phyloP scores from a whole-genome alignment of 1,140 invertebrate species.

The Rhagoletis zephyria region DNA sequence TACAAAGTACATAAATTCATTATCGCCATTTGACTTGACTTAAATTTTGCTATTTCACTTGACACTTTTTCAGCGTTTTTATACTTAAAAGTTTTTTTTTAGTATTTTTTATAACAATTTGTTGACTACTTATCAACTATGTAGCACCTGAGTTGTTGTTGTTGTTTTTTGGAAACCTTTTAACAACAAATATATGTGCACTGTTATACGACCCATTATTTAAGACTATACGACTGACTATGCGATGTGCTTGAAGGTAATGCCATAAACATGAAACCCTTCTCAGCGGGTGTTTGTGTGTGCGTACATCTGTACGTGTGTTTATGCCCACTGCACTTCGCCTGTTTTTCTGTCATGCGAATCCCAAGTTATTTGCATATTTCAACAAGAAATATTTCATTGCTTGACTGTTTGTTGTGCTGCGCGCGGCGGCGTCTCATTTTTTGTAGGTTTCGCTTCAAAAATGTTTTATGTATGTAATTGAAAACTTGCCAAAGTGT shows the following conservation, averaged over 20 bases:
- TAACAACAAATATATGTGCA: too few species aligned
- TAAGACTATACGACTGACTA: too few species aligned
- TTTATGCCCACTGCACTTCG: not conserved
- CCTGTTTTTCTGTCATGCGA: constrained; percentile 49
- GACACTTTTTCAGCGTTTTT: constrained; percentile 22
- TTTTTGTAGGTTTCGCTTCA: constrained; percentile 31
- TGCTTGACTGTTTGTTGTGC: not conserved
- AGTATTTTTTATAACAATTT: not conserved
- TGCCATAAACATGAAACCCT: not conserved
- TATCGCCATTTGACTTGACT: not conserved
- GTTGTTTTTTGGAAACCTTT: not conserved
- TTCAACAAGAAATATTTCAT: constrained; percentile 36
- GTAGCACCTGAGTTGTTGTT: not conserved
- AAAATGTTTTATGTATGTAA: constrained; percentile 55
- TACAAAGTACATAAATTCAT: constrained; percentile 1
- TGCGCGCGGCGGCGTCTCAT: not conserved
- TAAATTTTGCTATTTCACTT: constrained; percentile 29
- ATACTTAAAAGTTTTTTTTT: not conserved
- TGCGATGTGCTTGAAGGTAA: too few species aligned
- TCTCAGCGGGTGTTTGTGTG: not conserved
- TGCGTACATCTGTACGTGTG: constrained; percentile 14
- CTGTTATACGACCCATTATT: too few species aligned
- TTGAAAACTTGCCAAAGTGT: constrained; percentile 54
- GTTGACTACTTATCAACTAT: constrained; percentile 36
- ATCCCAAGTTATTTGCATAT: constrained; percentile 56